Percentiles rank a stretch among this genome's conserved stretches.
These are phyloP conservation scores for Lutraria rhynchaena DNA, from an alignment of 1,140 invertebrate species.

Conservation along the genomic window DNA sequence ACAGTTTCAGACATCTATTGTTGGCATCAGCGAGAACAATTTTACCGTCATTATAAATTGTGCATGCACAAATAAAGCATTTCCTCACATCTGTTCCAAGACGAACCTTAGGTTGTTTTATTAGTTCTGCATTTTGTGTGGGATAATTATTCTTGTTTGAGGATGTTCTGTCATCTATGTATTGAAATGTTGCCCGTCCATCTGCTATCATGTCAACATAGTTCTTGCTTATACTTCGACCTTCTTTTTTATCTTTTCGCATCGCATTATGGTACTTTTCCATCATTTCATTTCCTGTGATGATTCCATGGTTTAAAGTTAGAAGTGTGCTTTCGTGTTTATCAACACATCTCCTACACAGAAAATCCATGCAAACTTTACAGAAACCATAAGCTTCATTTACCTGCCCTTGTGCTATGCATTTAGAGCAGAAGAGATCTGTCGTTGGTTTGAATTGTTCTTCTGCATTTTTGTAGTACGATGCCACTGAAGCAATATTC, in stretches of 20 bases:
- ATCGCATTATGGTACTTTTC: slow-evolving; percentile 43
- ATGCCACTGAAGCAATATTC: neutral
- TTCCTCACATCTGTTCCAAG: slow-evolving; percentile 30
- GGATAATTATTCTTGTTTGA: neutral
- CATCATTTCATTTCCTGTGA: slow-evolving; percentile 38
- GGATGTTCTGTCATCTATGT: neutral
- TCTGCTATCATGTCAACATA: slow-evolving; percentile 42
- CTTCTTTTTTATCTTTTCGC: slow-evolving; percentile 44
- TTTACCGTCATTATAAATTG: slow-evolving; percentile 32
- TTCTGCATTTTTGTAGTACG: slow-evolving; percentile 1
- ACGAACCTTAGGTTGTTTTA: slow-evolving; percentile 16
- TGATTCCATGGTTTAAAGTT: slow-evolving; percentile 53
- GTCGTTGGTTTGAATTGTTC: slow-evolving; percentile 29
- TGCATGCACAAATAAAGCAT: slow-evolving; percentile 50
- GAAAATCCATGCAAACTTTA: slow-evolving; percentile 55
- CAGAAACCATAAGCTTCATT: slow-evolving; percentile 46
- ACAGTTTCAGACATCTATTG: slow-evolving; percentile 50
- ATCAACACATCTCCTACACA: slow-evolving; percentile 38
- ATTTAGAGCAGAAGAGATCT: slow-evolving; percentile 44
- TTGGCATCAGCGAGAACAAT: slow-evolving; percentile 48
- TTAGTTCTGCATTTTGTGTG: neutral
- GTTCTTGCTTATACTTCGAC: neutral
- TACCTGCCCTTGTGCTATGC: slow-evolving; percentile 7
- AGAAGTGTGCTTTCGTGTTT: slow-evolving; percentile 51
- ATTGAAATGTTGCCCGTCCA: slow-evolving; percentile 22